Evolutionary conservation across 2,113 vertebrate genomes (phyloP).

Genomic region (Ctenodactylus gundi): DNA sequence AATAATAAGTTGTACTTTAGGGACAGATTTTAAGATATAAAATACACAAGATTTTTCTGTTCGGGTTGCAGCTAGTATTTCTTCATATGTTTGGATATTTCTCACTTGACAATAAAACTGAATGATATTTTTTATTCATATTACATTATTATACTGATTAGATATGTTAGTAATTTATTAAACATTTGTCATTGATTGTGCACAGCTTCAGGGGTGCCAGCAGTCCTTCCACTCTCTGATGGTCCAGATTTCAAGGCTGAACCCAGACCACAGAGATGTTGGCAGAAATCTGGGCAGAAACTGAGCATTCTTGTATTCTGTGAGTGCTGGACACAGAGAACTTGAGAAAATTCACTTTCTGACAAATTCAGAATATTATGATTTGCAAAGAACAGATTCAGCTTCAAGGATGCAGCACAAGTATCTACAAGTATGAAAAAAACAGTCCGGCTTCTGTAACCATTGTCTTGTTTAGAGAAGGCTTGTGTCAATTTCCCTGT

Average conservation of each 20-base stretch:
- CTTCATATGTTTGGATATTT: slow-evolving; percentile 54
- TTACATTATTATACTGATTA: slow-evolving; percentile 51
- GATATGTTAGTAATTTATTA: slow-evolving; percentile 56
- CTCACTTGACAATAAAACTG: slow-evolving; percentile 50
- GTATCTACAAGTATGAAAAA: neutral
- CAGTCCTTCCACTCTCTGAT: neutral
- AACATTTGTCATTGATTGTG: slow-evolving; percentile 35
- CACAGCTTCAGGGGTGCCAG: neutral
- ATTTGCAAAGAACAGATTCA: neutral
- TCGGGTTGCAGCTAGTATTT: slow-evolving; percentile 35
- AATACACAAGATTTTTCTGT: neutral
- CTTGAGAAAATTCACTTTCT: neutral
- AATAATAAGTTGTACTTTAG: slow-evolving; percentile 11
- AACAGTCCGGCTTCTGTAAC: neutral
- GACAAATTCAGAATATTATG: neutral
- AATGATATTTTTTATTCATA: slow-evolving; percentile 50
- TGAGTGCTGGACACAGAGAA: neutral
- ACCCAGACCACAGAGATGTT: slow-evolving; percentile 10
- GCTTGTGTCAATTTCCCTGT: slow-evolving; percentile 20
- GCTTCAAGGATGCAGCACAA: neutral
- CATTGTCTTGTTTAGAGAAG: neutral
- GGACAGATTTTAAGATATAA: slow-evolving; percentile 14
- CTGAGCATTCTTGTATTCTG: neutral
- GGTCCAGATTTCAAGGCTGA: neutral
- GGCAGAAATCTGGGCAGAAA: slow-evolving; percentile 9